Percentiles rank a stretch among this genome's conserved stretches.
Conservation (phyloP, 30 jellyfish, hydroid and myxozoan genomes). For the Hydractinia echinata region DNA sequence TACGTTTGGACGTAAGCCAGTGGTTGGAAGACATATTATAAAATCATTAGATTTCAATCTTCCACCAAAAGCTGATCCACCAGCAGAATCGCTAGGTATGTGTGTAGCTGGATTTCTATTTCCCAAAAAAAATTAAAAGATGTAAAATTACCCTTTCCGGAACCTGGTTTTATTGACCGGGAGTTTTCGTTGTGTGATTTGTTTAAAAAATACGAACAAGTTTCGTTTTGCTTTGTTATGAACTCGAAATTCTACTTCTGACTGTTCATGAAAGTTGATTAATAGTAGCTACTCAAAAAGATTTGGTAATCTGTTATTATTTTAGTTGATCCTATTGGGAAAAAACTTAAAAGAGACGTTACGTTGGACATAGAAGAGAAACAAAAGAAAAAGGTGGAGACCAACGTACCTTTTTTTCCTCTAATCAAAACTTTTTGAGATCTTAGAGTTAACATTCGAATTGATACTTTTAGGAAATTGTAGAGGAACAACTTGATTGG, state of each 20-base stretch:
- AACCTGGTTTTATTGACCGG: slow-evolving; percentile 41
- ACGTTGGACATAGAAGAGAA: slow-evolving; percentile 80
- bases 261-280: no score
- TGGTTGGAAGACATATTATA: slow-evolving; percentile 81
- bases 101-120: background rate
- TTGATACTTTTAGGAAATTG: slow-evolving; percentile 46
- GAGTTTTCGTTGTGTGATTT: slow-evolving; percentile 65
- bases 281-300: no score
- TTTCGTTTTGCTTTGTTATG: no score
- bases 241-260: no score
- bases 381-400: slow-evolving; percentile 81
- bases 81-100: slow-evolving; percentile 29
- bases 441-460: background rate
- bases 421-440: slow-evolving; percentile 2
- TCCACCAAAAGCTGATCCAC: slow-evolving; percentile 44
- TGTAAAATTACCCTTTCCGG: background rate
- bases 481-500: slow-evolving; percentile 87
- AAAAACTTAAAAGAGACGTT: slow-evolving; percentile 59
- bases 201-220: slow-evolving; percentile 67
- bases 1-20: slow-evolving; percentile 92
- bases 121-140: background rate
- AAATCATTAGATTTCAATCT: slow-evolving; percentile 62
- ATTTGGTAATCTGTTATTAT: background rate
- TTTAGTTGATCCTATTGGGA: slow-evolving; percentile 34
- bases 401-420: background rate